Evolutionary conservation across 2,888 invertebrate species (phyloP).

Genomic region (Aporophyla nigra): DNA sequence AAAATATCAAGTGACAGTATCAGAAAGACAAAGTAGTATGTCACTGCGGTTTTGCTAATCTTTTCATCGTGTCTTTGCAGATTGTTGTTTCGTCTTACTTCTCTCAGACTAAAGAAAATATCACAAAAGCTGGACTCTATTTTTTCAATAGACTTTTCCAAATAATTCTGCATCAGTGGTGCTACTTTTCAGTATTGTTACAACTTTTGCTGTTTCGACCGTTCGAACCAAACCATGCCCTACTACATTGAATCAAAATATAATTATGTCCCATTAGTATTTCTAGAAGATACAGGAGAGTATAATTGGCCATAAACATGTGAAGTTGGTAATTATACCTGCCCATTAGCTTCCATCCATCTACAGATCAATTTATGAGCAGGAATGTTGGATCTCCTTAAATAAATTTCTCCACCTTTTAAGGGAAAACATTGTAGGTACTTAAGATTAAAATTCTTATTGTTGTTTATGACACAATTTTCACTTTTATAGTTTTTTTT

Average conservation of each 20-base stretch:
- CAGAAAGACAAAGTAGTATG: background rate
- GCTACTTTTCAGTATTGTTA: background rate
- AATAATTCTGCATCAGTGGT: background rate
- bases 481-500: background rate
- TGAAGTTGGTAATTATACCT: slow-evolving; percentile 51
- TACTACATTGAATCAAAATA: slow-evolving; percentile 15
- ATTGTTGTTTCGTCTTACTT: background rate
- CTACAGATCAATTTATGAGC: slow-evolving; percentile 52
- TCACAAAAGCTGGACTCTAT: background rate
- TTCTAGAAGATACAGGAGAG: slow-evolving; percentile 16
- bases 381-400: slow-evolving; percentile 45
- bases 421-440: slow-evolving; percentile 19
- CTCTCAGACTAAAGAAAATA: background rate
- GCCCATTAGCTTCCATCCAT: slow-evolving; percentile 41
- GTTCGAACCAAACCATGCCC: background rate
- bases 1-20: background rate
- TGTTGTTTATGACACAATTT: slow-evolving; percentile 27
- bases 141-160: background rate
- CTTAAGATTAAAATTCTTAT: slow-evolving; percentile 25
- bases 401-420: slow-evolving; percentile 31
- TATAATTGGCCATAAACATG: slow-evolving; percentile 56
- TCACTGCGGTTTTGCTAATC: background rate
- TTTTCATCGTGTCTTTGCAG: background rate
- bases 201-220: background rate
- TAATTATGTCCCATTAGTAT: slow-evolving; percentile 14